Conservation (phyloP, 2,888 invertebrate genomes). For the Archaeoteleia sp. region DNA sequence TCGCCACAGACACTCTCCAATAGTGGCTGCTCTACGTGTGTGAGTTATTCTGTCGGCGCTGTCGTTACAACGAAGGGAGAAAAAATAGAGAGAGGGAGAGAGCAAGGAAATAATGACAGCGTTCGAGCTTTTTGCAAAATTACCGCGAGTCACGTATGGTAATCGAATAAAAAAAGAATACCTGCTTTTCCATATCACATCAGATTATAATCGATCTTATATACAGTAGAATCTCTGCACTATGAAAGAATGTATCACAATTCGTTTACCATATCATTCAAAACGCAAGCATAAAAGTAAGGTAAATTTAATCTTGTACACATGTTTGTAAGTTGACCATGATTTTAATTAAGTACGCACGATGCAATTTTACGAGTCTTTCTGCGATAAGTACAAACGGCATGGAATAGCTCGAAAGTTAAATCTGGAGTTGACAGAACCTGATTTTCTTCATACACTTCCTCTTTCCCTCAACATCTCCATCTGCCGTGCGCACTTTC, state of each 20-base stretch:
- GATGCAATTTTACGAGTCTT: background rate
- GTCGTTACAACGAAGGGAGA: slow-evolving; percentile 39
- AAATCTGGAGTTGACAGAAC: slow-evolving; percentile 39
- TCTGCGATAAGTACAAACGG: slow-evolving; percentile 31
- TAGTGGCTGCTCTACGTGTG: slow-evolving; percentile 63
- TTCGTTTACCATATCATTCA: no score
- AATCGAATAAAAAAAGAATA: slow-evolving; percentile 55
- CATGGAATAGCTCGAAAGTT: slow-evolving; percentile 15
- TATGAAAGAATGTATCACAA: no score
- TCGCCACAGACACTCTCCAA: slow-evolving; percentile 73
- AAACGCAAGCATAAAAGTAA: no score
- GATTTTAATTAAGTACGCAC: no score
- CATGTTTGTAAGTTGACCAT: no score
- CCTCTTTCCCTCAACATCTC: slow-evolving; percentile 34
- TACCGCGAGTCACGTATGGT: slow-evolving; percentile 62
- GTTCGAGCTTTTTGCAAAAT: slow-evolving; percentile 70
- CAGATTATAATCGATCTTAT: no score
- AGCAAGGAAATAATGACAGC: slow-evolving; percentile 48
- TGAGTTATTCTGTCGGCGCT: slow-evolving; percentile 69
- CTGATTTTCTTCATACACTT: slow-evolving; percentile 34
- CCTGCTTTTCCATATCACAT: slow-evolving; percentile 39
- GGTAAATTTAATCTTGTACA: no score
- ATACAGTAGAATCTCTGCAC: no score
- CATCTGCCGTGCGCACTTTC: slow-evolving; percentile 22
- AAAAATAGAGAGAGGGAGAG: slow-evolving; percentile 6